phyloP scores from a whole-genome alignment of 2,888 invertebrate genomes.

The Uloborus plumipes region DNA sequence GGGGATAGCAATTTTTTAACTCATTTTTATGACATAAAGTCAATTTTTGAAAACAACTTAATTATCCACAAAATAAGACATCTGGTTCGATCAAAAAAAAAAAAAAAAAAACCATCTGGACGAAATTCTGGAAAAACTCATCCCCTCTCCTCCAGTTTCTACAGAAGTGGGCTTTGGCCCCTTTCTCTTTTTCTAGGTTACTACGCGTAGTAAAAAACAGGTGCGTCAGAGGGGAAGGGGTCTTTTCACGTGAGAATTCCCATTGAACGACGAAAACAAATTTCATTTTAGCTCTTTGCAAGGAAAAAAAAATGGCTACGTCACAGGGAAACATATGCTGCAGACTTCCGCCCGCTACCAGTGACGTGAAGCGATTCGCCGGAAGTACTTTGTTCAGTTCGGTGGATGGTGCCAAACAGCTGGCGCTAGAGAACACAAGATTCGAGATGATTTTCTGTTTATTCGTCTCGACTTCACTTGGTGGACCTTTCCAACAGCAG shows the following conservation, averaged over 20 bases:
- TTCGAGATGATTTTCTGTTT: too few species aligned
- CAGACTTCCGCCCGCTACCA: constrained; percentile 28
- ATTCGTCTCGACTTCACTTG: too few species aligned
- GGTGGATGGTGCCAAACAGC: constrained; percentile 18
- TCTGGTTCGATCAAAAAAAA: too few species aligned
- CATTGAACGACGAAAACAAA: constrained; percentile 17
- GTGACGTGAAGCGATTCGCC: neutral
- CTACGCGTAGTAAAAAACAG: constrained; percentile 13
- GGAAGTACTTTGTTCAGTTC: constrained; percentile 42
- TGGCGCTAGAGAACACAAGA: constrained; percentile 17
- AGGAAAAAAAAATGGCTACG: constrained; percentile 10
- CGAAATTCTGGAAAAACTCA: too few species aligned
- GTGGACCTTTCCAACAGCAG: constrained; percentile 6
- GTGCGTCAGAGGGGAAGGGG: constrained; percentile 3
- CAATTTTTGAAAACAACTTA: too few species aligned
- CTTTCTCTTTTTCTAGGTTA: too few species aligned
- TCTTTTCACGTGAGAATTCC: constrained; percentile 46
- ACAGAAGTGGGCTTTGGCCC: too few species aligned
- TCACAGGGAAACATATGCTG: constrained; percentile 38
- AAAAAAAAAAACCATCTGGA: too few species aligned
- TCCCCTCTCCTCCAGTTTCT: too few species aligned
- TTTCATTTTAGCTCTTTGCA: neutral
- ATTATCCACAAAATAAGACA: too few species aligned
- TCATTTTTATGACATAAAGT: too few species aligned
- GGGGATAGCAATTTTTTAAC: too few species aligned